Evolutionary conservation across 2,888 invertebrate species (phyloP).

Genomic region (Gandaritis pyraliata): DNA sequence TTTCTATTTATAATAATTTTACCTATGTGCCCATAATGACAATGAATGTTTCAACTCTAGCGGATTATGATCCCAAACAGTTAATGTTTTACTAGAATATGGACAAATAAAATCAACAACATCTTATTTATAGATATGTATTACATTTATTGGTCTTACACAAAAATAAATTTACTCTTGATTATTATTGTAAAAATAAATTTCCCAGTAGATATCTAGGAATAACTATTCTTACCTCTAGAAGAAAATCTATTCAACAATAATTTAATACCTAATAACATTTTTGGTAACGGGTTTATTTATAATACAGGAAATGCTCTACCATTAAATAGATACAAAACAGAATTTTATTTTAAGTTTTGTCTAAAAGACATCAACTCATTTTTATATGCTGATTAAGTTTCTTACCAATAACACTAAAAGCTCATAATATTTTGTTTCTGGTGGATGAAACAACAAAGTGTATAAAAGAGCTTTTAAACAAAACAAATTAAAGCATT

Average conservation of each 20-base stretch:
- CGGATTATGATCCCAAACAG: too few relatives aligned
- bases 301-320: slow-evolving; percentile 61
- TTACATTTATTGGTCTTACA: slow-evolving; percentile 81
- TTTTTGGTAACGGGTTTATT: slow-evolving; percentile 79
- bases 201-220: slow-evolving; percentile 69
- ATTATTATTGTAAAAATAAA: slow-evolving; percentile 80
- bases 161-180: slow-evolving; percentile 79
- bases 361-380: slow-evolving; percentile 7
- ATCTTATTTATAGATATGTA: slow-evolving; percentile 71
- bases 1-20: too few relatives aligned
- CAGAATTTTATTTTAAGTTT: slow-evolving; percentile 37
- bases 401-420: slow-evolving; percentile 45
- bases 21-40: too few relatives aligned
- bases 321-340: slow-evolving; percentile 38
- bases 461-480: neutral
- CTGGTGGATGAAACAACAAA: slow-evolving; percentile 37
- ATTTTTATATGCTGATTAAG: slow-evolving; percentile 30
- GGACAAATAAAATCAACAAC: slow-evolving; percentile 11
- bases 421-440: slow-evolving; percentile 54
- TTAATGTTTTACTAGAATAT: neutral
- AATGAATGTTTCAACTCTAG: too few relatives aligned
- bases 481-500: slow-evolving; percentile 9
- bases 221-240: slow-evolving; percentile 77
- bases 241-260: slow-evolving; percentile 72
- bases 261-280: slow-evolving; percentile 69